A percentile compares a stretch with the other conserved stretches of the same genome.
Evolutionary conservation across 2,888 invertebrate species (phyloP).

Genomic region (Volucella inflata): DNA sequence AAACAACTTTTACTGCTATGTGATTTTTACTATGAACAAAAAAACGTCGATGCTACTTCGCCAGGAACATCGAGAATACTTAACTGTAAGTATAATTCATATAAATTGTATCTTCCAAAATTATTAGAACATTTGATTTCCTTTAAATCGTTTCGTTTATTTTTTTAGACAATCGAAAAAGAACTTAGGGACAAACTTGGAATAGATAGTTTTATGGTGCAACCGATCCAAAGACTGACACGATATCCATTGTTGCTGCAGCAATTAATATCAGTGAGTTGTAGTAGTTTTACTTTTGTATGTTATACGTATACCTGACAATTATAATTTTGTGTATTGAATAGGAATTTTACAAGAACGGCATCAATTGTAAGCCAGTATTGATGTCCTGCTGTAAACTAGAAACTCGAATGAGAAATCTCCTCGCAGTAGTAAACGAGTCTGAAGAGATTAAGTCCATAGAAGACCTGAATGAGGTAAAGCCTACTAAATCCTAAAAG

Average conservation of each 20-base stretch:
- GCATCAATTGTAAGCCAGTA: conserved; percentile 82
- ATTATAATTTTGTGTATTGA: neutral
- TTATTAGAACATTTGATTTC: too few relatives aligned
- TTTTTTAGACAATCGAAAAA: conserved; percentile 80
- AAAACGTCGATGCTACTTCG: conserved; percentile 82
- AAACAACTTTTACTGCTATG: conserved; percentile 82
- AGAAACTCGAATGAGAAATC: conserved; percentile 82
- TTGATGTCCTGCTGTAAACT: conserved; percentile 82
- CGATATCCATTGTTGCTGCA: conserved; percentile 82
- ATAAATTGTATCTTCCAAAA: neutral
- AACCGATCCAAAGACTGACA: conserved; percentile 84
- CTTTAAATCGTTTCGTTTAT: neutral
- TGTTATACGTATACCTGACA: neutral
- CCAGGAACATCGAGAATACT: conserved; percentile 81
- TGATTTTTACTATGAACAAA: conserved; percentile 83
- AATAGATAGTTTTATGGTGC: conserved; percentile 83
- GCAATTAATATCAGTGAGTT: conserved; percentile 82
- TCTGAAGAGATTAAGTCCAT: conserved; percentile 82
- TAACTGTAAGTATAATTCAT: conserved; percentile 78
- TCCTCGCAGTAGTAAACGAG: conserved; percentile 82
- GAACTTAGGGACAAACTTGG: conserved; percentile 83
- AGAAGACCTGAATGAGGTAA: conserved; percentile 81
- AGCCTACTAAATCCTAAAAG: neutral
- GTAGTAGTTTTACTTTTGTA: neutral
- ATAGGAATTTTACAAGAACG: conserved; percentile 82